Percentiles rank a stretch among this genome's conserved stretches.
Conservation (phyloP, 1,140 invertebrate genomes). For the Theocolax elegans region DNA sequence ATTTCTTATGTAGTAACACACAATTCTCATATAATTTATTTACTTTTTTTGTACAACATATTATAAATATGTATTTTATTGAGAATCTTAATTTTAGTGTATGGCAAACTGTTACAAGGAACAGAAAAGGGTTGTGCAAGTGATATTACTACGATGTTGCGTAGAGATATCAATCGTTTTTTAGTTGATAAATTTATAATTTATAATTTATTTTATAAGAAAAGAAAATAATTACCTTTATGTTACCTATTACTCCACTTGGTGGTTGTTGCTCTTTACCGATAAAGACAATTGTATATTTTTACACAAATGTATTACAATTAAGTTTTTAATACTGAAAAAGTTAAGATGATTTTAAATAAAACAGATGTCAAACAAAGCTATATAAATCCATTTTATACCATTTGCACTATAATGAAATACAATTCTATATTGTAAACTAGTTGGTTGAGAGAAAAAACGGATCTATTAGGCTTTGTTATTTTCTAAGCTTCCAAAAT, state of each 20-base stretch:
- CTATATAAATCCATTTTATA: background rate
- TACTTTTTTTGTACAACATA: too few relatives aligned
- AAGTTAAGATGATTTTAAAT: background rate
- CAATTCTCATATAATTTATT: slow-evolving; percentile 7
- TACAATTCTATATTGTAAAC: background rate
- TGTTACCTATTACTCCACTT: slow-evolving; percentile 28
- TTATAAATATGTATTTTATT: too few relatives aligned
- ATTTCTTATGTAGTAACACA: slow-evolving; percentile 3
- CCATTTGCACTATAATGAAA: background rate
- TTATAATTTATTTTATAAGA: too few relatives aligned
- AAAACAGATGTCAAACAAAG: background rate
- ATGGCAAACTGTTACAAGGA: too few relatives aligned
- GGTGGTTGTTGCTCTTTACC: slow-evolving; percentile 17
- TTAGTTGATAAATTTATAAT: too few relatives aligned
- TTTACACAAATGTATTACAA: slow-evolving; percentile 24
- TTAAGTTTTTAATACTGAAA: slow-evolving; percentile 10
- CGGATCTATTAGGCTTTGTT: background rate
- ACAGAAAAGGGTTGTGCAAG: slow-evolving; percentile 16
- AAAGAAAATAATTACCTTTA: slow-evolving; percentile 6
- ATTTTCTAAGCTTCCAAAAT: slow-evolving; percentile 2
- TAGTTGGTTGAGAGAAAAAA: too few relatives aligned
- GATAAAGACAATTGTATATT: slow-evolving; percentile 25
- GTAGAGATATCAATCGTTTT: too few relatives aligned
- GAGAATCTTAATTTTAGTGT: too few relatives aligned
- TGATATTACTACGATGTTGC: background rate